These are phyloP conservation scores for Chlamydotis undulata DNA, from an alignment of 2,113 vertebrate genomes.

Conservation along the genomic window DNA sequence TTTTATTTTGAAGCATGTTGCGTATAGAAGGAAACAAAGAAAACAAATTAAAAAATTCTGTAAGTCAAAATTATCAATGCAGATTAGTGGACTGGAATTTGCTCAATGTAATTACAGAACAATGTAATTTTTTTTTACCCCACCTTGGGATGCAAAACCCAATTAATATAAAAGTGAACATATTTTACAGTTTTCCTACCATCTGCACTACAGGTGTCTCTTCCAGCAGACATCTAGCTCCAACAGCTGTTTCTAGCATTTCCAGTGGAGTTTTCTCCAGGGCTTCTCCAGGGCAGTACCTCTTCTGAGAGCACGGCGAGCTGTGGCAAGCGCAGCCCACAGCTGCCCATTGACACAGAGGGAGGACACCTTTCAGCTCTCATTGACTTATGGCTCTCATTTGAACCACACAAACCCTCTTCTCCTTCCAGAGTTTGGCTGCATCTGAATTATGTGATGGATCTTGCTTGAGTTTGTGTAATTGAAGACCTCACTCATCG, in stretches of 20 bases:
- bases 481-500: background rate
- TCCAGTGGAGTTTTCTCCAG: background rate
- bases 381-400: background rate
- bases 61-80: background rate
- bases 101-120: constrained; percentile 8
- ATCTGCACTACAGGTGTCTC: constrained; percentile 19
- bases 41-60: background rate
- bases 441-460: background rate
- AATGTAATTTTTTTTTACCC: background rate
- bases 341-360: rapidly evolving
- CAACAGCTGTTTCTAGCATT: background rate
- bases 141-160: background rate
- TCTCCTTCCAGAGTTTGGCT: background rate
- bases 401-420: background rate
- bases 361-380: background rate
- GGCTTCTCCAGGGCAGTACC: background rate
- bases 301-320: background rate
- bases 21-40: background rate
- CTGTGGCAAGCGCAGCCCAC: background rate
- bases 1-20: background rate
- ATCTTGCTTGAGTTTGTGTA: background rate
- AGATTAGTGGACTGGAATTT: constrained; percentile 2
- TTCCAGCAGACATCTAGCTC: background rate
- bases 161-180: background rate
- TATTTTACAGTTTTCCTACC: background rate